Percentiles rank a stretch among this genome's conserved stretches.
Evolutionary conservation across 2,888 invertebrate species (phyloP).

Genomic region (Rotaria sp.): DNA sequence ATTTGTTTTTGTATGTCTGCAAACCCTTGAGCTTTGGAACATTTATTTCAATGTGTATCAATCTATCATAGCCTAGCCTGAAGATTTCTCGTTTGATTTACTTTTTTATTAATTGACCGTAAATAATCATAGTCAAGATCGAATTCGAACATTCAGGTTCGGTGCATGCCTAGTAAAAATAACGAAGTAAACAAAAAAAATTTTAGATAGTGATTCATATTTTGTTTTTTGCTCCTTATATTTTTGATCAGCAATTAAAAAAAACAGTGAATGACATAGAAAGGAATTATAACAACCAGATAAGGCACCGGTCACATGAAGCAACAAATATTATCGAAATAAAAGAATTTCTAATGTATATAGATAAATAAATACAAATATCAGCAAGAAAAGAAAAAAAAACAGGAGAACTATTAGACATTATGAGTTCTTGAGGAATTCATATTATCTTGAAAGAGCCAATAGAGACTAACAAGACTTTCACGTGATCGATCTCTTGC

Average conservation of each 20-base stretch:
- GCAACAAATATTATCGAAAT: background rate
- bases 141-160: no score
- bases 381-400: background rate
- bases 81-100: no score
- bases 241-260: background rate
- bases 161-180: no score
- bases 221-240: background rate
- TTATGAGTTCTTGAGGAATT: background rate
- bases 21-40: no score
- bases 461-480: constrained; percentile 6
- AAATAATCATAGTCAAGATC: no score
- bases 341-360: background rate
- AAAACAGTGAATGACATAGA: background rate
- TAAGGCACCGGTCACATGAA: constrained; percentile 24
- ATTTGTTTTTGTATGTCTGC: no score
- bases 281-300: background rate
- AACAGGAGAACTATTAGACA: background rate
- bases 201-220: no score
- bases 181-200: no score
- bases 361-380: background rate
- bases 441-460: constrained; percentile 17
- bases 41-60: no score
- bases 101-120: no score
- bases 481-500: background rate
- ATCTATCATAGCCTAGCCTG: no score